Evolutionary conservation across 2,888 invertebrate genomes (phyloP).

Genomic region (Drosophila mayaguana): DNA sequence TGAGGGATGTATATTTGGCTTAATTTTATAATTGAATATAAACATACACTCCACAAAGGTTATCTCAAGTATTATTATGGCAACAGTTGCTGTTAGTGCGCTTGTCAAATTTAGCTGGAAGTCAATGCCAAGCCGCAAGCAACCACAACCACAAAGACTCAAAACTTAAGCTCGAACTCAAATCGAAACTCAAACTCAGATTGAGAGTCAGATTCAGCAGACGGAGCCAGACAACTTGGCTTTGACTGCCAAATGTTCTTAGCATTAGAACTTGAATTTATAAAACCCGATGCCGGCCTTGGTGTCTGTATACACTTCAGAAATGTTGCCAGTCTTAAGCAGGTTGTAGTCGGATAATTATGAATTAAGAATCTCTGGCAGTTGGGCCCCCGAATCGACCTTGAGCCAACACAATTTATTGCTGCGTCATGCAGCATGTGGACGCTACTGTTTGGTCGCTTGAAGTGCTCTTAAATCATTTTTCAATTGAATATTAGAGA

Average conservation of each 20-base stretch:
- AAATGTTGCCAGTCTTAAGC: constrained; percentile 20
- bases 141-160: neutral
- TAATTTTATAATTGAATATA: neutral
- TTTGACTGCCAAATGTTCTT: constrained; percentile 60
- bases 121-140: constrained; percentile 42
- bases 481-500: constrained; percentile 32
- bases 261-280: constrained; percentile 49
- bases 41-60: neutral
- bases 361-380: constrained; percentile 45
- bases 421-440: constrained; percentile 50
- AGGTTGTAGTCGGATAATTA: constrained; percentile 43
- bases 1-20: neutral
- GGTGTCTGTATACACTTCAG: constrained; percentile 33
- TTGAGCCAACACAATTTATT: constrained; percentile 48
- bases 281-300: constrained; percentile 58
- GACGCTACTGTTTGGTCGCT: constrained; percentile 45
- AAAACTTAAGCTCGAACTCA: constrained; percentile 14
- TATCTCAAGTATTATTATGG: constrained; percentile 2
- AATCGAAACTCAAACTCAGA: neutral
- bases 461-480: constrained; percentile 34
- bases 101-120: constrained; percentile 15
- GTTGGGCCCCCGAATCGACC: constrained; percentile 43
- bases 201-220: constrained; percentile 10
- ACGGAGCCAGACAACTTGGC: constrained; percentile 28
- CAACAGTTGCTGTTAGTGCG: constrained; percentile 18